Conservation (phyloP, 2,113 vertebrate genomes). For the Romanogobio albipinnatus region DNA sequence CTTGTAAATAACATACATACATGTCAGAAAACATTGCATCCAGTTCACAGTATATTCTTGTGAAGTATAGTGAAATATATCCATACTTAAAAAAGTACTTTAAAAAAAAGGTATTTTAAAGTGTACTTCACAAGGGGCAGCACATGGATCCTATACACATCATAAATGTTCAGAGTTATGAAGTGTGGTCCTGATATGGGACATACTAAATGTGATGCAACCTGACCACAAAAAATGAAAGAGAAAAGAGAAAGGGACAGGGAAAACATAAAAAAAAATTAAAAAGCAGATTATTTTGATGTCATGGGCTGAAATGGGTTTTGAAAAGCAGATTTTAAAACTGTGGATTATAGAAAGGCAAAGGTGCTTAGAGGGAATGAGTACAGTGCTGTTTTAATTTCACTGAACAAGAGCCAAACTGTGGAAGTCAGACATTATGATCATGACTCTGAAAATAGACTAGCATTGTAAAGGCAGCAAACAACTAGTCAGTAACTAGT, state of each 20-base stretch:
- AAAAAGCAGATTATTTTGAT: constrained; percentile 66
- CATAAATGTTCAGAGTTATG: background rate
- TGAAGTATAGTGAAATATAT: background rate
- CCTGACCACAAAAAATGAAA: constrained; percentile 27
- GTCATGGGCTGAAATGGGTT: constrained; percentile 58
- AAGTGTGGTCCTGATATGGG: background rate
- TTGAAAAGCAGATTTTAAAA: constrained; percentile 67
- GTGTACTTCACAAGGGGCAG: background rate
- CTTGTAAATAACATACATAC: too few relatives aligned
- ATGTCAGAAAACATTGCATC: too few relatives aligned
- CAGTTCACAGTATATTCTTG: too few relatives aligned
- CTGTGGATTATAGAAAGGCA: constrained; percentile 63
- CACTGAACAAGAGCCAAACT: background rate
- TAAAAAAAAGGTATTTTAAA: background rate
- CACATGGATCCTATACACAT: background rate
- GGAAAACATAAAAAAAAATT: constrained; percentile 55
- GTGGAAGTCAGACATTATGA: background rate
- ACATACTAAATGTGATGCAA: background rate
- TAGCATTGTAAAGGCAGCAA: background rate
- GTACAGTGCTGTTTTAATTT: constrained; percentile 11
- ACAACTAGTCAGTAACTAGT: background rate
- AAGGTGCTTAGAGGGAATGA: constrained; percentile 37
- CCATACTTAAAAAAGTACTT: background rate
- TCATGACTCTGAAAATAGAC: background rate
- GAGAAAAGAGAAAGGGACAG: background rate